phyloP scores from a whole-genome alignment of 2,113 vertebrate species.

The Merops nubicus region DNA sequence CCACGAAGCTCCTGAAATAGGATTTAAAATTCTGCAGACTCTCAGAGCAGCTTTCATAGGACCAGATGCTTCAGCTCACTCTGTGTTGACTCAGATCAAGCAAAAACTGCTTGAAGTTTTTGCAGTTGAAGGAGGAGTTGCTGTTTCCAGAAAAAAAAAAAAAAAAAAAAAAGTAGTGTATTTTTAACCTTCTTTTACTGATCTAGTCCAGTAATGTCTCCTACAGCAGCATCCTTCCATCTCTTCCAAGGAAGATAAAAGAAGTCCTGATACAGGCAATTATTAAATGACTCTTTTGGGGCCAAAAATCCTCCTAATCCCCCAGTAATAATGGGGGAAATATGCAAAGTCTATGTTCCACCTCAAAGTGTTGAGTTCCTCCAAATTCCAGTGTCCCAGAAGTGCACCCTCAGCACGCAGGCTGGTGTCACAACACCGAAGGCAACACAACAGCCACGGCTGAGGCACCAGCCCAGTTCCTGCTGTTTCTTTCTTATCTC shows the following conservation, averaged over 20 bases:
- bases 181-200: conserved; percentile 6
- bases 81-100: conserved; percentile 65
- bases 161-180: neutral
- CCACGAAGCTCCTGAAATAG: conserved; percentile 47
- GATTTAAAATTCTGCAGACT: conserved; percentile 57
- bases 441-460: neutral
- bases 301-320: neutral
- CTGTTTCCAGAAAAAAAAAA: neutral
- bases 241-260: neutral
- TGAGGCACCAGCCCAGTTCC: neutral
- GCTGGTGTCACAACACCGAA: neutral
- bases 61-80: conserved; percentile 66
- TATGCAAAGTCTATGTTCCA: neutral
- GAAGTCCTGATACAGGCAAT: neutral
- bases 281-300: neutral
- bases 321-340: neutral
- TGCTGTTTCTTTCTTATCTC: neutral
- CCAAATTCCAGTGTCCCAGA: neutral
- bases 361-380: neutral
- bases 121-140: conserved; percentile 46
- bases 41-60: conserved; percentile 52
- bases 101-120: conserved; percentile 54
- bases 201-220: neutral
- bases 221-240: neutral
- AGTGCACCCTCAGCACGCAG: neutral